phyloP scores from a whole-genome alignment of 2,888 invertebrate genomes.

The Dynastes hyllus region DNA sequence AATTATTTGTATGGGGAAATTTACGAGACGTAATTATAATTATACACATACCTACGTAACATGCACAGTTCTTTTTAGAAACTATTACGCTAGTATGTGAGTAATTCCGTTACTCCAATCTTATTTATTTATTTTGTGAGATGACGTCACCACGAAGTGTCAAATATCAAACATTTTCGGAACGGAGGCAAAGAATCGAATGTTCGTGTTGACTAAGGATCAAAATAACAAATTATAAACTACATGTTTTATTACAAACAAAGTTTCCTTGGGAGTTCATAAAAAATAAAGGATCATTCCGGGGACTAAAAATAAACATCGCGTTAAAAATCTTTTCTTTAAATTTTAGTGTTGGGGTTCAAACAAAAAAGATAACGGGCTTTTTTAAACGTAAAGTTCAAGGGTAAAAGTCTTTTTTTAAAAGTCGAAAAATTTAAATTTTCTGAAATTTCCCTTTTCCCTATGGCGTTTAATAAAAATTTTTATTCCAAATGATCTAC shows the following conservation, averaged over 20 bases:
- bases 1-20: background rate
- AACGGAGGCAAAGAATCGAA: constrained; percentile 35
- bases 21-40: background rate
- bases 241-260: constrained; percentile 52
- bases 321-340: too few species aligned
- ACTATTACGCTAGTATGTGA: constrained; percentile 29
- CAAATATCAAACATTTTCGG: constrained; percentile 44
- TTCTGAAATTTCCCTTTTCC: constrained; percentile 52
- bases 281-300: constrained; percentile 51
- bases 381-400: too few species aligned
- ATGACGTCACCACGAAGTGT: constrained; percentile 43
- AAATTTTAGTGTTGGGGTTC: too few species aligned
- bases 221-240: constrained; percentile 51
- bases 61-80: constrained; percentile 19
- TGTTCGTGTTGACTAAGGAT: constrained; percentile 44
- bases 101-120: constrained; percentile 25
- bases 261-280: constrained; percentile 51
- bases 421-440: constrained; percentile 51
- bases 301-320: constrained; percentile 44
- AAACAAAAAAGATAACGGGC: too few species aligned
- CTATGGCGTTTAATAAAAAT: too few species aligned
- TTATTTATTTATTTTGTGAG: constrained; percentile 34
- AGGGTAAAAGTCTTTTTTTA: constrained; percentile 50
- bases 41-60: background rate
- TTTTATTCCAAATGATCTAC: constrained; percentile 50